phyloP scores from a whole-genome alignment of 2,888 invertebrate species.

The Prosopocoilus inquinatus region DNA sequence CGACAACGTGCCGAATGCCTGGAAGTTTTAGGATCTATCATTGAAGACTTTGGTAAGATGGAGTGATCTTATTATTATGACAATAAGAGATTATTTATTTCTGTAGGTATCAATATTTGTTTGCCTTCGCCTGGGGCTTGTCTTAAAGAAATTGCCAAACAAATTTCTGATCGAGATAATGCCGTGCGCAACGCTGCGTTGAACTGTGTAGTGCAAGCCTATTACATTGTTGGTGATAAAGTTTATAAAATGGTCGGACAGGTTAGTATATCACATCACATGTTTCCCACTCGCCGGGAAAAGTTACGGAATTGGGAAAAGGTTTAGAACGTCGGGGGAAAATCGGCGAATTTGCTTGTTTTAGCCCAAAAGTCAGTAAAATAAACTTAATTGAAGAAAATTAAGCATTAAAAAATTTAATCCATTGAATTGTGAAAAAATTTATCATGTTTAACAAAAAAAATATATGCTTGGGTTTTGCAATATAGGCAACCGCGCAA shows the following conservation, averaged over 20 bases:
- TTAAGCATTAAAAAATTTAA: too few species aligned
- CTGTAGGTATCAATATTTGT: slow-evolving; percentile 66
- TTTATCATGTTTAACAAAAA: too few species aligned
- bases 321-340: too few species aligned
- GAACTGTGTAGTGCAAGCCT: slow-evolving; percentile 89
- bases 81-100: neutral
- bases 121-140: slow-evolving; percentile 77
- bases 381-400: too few species aligned
- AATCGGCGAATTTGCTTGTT: too few species aligned
- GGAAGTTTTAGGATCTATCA: slow-evolving; percentile 83
- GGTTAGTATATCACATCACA: slow-evolving; percentile 49
- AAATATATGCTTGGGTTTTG: too few species aligned
- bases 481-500: too few species aligned
- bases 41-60: slow-evolving; percentile 73
- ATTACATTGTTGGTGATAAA: slow-evolving; percentile 86
- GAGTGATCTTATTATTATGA: neutral
- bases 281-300: too few species aligned
- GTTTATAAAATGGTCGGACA: slow-evolving; percentile 90
- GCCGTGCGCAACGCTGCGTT: slow-evolving; percentile 93
- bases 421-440: too few species aligned
- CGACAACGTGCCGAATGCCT: slow-evolving; percentile 95
- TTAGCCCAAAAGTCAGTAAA: too few species aligned
- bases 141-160: slow-evolving; percentile 86
- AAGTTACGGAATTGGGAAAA: too few species aligned
- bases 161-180: slow-evolving; percentile 95